phyloP scores from a whole-genome alignment of 2,797 vertebrate genomes.

The Megaceryle alcyon region DNA sequence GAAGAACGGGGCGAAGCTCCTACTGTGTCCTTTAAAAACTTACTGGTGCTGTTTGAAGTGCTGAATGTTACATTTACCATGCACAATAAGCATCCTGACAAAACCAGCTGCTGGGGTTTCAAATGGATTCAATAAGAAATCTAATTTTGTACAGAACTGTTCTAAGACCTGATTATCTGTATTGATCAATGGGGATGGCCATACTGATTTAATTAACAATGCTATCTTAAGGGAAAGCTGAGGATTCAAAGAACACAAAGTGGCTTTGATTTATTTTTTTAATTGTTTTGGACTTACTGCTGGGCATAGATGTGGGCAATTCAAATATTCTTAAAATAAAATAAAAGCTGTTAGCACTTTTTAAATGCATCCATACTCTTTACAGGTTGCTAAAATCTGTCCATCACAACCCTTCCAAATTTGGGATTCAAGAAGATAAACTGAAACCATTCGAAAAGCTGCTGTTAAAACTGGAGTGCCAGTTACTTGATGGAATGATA shows the following conservation, averaged over 20 bases:
- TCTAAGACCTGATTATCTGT: not conserved
- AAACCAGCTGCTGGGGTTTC: not conserved
- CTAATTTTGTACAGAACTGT: not conserved
- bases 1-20: not conserved
- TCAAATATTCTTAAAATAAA: not conserved
- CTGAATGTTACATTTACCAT: not conserved
- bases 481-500: conserved; percentile 94
- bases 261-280: no score
- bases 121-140: not conserved
- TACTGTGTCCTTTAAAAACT: not conserved
- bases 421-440: conserved; percentile 95
- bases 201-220: not conserved
- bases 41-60: not conserved
- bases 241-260: not conserved
- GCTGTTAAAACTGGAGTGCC: conserved; percentile 92
- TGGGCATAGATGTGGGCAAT: not conserved
- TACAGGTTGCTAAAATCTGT: conserved; percentile 95
- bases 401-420: conserved; percentile 96
- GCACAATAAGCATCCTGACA: not conserved
- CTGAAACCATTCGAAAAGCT: conserved; percentile 98
- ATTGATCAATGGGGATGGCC: not conserved
- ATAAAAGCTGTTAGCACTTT: not conserved
- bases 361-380: not conserved
- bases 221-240: not conserved
- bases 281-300: not conserved